phyloP scores from a whole-genome alignment of 2,113 vertebrate genomes.

The Pachycephala philippinensis region DNA sequence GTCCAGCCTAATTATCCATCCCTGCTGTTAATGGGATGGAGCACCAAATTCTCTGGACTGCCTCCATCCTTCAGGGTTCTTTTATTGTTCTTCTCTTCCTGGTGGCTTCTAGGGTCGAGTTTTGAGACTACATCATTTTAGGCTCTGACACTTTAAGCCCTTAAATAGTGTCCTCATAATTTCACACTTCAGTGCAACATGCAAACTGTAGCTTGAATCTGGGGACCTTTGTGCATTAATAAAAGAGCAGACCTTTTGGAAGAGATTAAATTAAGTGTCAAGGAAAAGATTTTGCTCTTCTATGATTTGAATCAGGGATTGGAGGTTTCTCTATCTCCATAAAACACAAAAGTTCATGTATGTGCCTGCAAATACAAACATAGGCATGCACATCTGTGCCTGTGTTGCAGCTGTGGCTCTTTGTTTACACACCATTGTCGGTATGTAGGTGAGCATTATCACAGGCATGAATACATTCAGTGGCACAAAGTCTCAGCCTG shows the following conservation, averaged over 20 bases:
- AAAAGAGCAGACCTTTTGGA: neutral
- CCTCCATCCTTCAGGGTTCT: neutral
- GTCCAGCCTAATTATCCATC: constrained; percentile 33
- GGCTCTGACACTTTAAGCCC: neutral
- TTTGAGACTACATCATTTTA: neutral
- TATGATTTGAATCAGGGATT: neutral
- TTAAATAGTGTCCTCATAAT: neutral
- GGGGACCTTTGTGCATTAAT: too few relatives aligned
- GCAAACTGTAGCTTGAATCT: neutral
- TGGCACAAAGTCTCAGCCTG: neutral
- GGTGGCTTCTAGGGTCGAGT: neutral
- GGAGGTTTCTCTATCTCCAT: neutral
- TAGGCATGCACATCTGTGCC: neutral
- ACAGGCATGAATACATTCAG: neutral
- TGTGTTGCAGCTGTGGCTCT: neutral
- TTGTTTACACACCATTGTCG: neutral
- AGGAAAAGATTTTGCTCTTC: neutral
- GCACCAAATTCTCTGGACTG: neutral
- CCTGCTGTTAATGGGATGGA: constrained; percentile 3
- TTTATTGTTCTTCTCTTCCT: neutral
- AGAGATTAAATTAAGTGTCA: neutral
- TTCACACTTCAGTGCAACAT: neutral
- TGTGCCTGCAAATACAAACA: neutral
- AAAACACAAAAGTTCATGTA: neutral
- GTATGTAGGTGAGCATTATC: accelerated